Evolutionary conservation across 2,113 vertebrate species (phyloP).

Genomic region (Phalacrocorax pelagicus): DNA sequence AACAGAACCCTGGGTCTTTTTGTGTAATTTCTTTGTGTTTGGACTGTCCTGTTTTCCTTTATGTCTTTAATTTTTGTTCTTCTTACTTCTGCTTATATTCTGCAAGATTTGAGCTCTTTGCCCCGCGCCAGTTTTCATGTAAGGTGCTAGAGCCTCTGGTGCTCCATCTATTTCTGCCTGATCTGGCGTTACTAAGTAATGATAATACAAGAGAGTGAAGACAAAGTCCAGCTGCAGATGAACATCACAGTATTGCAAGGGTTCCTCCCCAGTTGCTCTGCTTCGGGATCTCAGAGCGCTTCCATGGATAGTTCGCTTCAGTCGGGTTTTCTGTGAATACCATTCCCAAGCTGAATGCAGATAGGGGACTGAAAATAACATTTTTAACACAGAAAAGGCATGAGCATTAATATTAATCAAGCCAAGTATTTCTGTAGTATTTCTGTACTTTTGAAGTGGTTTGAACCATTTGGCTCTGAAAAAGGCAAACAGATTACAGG

Average conservation of each 20-base stretch:
- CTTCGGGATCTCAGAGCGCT: not conserved
- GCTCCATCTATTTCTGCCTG: not conserved
- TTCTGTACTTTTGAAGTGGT: not conserved
- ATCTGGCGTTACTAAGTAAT: not conserved
- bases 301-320: not conserved
- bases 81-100: not conserved
- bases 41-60: not conserved
- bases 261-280: not conserved
- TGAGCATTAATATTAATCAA: not conserved
- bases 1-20: not conserved
- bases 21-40: not conserved
- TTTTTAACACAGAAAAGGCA: not conserved
- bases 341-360: not conserved
- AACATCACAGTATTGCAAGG: rapidly evolving
- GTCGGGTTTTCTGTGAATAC: not conserved
- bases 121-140: rapidly evolving
- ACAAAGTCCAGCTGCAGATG: not conserved
- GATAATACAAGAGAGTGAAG: not conserved
- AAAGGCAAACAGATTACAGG: not conserved
- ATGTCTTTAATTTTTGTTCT: not conserved
- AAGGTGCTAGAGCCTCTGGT: not conserved
- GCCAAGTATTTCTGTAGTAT: not conserved
- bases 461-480: not conserved
- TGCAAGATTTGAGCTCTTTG: not conserved
- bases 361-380: not conserved